Evolutionary conservation across 2,888 invertebrate species (phyloP).

Genomic region (Cotesia congregata): DNA sequence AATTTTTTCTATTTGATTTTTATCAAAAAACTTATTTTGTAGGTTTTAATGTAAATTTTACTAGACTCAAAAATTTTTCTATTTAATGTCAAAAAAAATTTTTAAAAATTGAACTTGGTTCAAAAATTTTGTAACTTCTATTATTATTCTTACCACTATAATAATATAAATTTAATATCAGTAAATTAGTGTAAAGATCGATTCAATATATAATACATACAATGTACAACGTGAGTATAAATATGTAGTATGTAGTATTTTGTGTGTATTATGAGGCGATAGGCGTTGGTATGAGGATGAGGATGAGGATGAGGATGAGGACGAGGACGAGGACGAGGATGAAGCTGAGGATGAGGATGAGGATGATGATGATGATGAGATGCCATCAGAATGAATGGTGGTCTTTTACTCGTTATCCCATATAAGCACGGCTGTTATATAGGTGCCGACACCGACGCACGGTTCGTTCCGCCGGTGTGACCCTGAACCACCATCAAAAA

Average conservation of each 20-base stretch:
- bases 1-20: too few relatives aligned
- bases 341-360: neutral
- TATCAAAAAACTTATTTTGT: too few relatives aligned
- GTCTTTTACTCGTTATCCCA: conserved; percentile 46
- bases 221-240: neutral
- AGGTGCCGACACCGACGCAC: conserved; percentile 43
- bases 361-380: conserved; percentile 1
- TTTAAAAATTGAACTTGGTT: too few relatives aligned
- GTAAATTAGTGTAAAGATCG: conserved; percentile 32
- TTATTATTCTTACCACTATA: neutral
- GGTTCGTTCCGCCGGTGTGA: conserved; percentile 39
- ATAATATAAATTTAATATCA: conserved; percentile 7
- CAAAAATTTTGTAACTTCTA: neutral
- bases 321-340: neutral
- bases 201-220: neutral
- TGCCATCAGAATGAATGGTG: conserved; percentile 41
- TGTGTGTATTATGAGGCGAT: neutral
- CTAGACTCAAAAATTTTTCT: too few relatives aligned
- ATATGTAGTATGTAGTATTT: neutral
- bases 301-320: neutral
- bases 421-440: conserved; percentile 34
- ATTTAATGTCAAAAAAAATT: too few relatives aligned
- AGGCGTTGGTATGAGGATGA: conserved; percentile 29
- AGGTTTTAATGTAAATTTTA: too few relatives aligned
- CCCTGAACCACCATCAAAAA: conserved; percentile 13